phyloP scores from a whole-genome alignment of 2,113 vertebrate species.

The Gasterosteus aculeatus region DNA sequence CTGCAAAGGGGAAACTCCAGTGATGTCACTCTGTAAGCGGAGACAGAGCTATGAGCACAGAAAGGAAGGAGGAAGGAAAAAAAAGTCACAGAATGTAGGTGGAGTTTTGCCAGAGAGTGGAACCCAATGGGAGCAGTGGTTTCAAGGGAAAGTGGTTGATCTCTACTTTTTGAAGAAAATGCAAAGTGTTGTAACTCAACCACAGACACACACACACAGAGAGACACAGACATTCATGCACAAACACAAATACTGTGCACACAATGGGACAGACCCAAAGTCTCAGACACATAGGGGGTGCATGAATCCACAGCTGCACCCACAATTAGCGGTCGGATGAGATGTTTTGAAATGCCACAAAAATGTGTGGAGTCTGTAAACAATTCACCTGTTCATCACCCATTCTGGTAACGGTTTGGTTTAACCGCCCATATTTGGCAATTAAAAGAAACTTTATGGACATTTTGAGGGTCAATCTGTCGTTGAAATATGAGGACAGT shows the following conservation, averaged over 20 bases:
- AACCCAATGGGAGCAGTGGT: slow-evolving; percentile 31
- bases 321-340: slow-evolving; percentile 19
- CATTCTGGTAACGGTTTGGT: background rate
- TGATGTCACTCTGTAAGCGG: slow-evolving; percentile 79
- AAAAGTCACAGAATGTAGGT: slow-evolving; percentile 55
- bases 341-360: slow-evolving; percentile 35
- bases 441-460: background rate
- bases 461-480: background rate
- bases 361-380: slow-evolving; percentile 23
- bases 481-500: background rate
- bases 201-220: slow-evolving; percentile 4
- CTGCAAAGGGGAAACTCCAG: slow-evolving; percentile 78
- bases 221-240: slow-evolving; percentile 7
- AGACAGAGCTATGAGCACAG: slow-evolving; percentile 47
- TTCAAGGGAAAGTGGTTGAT: slow-evolving; percentile 52
- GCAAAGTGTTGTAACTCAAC: slow-evolving; percentile 11
- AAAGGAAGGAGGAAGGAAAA: slow-evolving; percentile 62
- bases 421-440: background rate
- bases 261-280: slow-evolving; percentile 5
- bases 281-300: slow-evolving; percentile 27
- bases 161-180: background rate
- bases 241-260: background rate
- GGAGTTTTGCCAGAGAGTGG: slow-evolving; percentile 24
- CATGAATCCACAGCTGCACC: slow-evolving; percentile 4
- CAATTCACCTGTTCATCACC: slow-evolving; percentile 22